Conservation (phyloP, 2,797 vertebrate genomes). For the Alectoris magna region DNA sequence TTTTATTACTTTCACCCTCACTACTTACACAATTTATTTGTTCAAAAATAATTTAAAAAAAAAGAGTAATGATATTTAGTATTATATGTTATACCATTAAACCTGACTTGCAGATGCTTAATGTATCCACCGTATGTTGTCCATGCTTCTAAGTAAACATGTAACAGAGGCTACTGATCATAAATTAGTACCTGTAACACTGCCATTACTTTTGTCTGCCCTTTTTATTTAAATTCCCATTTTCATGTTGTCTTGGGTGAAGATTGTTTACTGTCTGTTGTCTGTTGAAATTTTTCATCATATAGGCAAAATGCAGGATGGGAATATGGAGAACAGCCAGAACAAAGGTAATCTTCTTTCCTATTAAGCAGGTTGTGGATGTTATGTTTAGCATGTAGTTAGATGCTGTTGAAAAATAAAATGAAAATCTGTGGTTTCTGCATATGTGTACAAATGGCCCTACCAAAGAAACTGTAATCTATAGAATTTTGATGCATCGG, state of each 20-base stretch:
- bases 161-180: neutral
- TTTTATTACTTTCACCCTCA: neutral
- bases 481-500: neutral
- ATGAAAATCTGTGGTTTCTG: neutral
- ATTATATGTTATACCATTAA: neutral
- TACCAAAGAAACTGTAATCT: neutral
- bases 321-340: constrained; percentile 99
- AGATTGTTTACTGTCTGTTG: constrained; percentile 90
- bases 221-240: constrained; percentile 80
- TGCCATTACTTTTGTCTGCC: constrained; percentile 73
- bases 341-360: constrained; percentile 98
- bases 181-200: constrained; percentile 72
- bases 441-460: neutral
- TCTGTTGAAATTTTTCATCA: constrained; percentile 96
- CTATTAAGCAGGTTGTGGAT: constrained; percentile 74
- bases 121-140: neutral
- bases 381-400: constrained; percentile 46
- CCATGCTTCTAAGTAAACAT: neutral
- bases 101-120: neutral
- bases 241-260: constrained; percentile 85
- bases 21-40: neutral
- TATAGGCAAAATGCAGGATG: constrained; percentile 99
- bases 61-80: neutral
- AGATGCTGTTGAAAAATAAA: neutral
- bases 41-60: neutral